These are phyloP conservation scores for Eupithecia exiguata DNA, from an alignment of 2,888 invertebrate species.

Conservation along the genomic window DNA sequence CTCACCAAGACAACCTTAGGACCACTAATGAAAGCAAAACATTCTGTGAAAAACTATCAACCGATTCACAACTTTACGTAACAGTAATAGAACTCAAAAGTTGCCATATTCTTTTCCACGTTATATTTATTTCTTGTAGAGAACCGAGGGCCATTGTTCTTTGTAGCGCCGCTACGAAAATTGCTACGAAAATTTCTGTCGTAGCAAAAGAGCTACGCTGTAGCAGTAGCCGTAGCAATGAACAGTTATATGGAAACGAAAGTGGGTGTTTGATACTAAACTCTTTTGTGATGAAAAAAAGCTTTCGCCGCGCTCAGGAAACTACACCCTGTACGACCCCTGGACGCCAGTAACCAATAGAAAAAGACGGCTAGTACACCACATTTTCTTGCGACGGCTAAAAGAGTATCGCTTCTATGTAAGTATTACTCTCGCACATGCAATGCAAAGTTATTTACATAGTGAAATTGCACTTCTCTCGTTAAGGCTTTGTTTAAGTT, in stretches of 20 bases:
- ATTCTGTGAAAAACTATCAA: background rate
- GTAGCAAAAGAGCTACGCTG: slow-evolving; percentile 28
- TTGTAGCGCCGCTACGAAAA: slow-evolving; percentile 39
- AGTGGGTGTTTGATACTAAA: background rate
- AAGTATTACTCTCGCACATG: slow-evolving; percentile 3
- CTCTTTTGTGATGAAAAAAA: background rate
- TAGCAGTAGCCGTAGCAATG: background rate
- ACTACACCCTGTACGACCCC: background rate
- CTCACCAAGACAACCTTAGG: slow-evolving; percentile 6
- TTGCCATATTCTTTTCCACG: slow-evolving; percentile 11
- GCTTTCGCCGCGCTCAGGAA: background rate
- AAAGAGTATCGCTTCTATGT: slow-evolving; percentile 15
- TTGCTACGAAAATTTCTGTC: slow-evolving; percentile 35
- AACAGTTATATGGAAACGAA: slow-evolving; percentile 19
- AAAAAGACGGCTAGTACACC: background rate
- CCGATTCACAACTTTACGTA: slow-evolving; percentile 8
- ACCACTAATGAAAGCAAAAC: slow-evolving; percentile 14
- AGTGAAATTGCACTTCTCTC: slow-evolving; percentile 32
- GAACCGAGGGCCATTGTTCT: slow-evolving; percentile 33
- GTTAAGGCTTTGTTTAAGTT: slow-evolving; percentile 29
- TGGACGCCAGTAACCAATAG: background rate
- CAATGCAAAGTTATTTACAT: slow-evolving; percentile 37
- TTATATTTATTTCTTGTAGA: slow-evolving; percentile 19
- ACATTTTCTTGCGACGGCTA: background rate
- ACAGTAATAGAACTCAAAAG: slow-evolving; percentile 17